Conservation (phyloP, 2,888 invertebrate species). For the Galerucella calmariensis region DNA sequence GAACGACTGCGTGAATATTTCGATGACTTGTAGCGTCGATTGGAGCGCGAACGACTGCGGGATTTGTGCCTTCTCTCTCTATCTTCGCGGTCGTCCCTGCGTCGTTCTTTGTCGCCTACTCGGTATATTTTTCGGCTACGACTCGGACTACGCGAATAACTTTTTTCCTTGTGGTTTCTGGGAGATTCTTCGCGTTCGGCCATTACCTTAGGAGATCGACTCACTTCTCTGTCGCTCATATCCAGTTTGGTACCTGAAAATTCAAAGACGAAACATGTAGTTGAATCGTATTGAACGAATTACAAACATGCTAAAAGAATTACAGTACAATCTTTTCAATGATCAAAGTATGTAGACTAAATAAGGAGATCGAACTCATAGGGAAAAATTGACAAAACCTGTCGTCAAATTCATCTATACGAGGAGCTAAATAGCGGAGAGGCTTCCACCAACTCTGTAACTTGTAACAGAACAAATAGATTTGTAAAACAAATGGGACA, state of each 20-base stretch:
- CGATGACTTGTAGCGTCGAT: slow-evolving; percentile 66
- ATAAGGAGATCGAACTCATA: too few relatives aligned
- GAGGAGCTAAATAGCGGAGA: too few relatives aligned
- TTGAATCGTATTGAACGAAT: neutral
- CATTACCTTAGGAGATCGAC: slow-evolving; percentile 59
- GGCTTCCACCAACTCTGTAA: too few relatives aligned
- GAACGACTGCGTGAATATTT: slow-evolving; percentile 75
- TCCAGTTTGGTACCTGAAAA: slow-evolving; percentile 13
- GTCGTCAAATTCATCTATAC: too few relatives aligned
- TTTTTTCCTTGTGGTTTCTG: slow-evolving; percentile 62
- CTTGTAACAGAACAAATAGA: too few relatives aligned
- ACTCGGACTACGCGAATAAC: slow-evolving; percentile 64
- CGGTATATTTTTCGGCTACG: slow-evolving; percentile 63
- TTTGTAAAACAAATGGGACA: too few relatives aligned
- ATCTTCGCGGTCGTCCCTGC: slow-evolving; percentile 63
- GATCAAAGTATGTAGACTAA: too few relatives aligned
- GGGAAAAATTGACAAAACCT: too few relatives aligned
- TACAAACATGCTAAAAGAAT: neutral
- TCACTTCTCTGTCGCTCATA: slow-evolving; percentile 48
- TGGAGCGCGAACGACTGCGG: slow-evolving; percentile 73
- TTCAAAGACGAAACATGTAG: neutral
- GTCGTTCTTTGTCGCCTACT: slow-evolving; percentile 62
- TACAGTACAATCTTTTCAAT: too few relatives aligned
- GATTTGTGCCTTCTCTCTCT: slow-evolving; percentile 65
- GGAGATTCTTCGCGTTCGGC: slow-evolving; percentile 63